Evolutionary conservation across 2,797 vertebrate species (phyloP).

Genomic region (Myotis daubentonii): DNA sequence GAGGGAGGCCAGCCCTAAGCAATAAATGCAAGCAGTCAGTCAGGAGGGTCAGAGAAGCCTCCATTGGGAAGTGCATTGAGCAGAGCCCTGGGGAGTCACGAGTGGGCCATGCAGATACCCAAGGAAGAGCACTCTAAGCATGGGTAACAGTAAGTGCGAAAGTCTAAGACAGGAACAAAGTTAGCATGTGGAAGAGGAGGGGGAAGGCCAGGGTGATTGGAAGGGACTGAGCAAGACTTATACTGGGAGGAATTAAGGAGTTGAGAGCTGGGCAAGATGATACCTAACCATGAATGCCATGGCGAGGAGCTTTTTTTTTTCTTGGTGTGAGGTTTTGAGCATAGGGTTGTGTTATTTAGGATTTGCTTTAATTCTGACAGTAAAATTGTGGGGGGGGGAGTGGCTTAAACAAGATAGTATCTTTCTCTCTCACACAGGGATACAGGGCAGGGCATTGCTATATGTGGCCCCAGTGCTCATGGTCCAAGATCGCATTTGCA

Average conservation of each 20-base stretch:
- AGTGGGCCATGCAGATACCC: neutral
- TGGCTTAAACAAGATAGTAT: neutral
- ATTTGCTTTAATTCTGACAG: neutral
- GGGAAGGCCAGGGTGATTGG: neutral
- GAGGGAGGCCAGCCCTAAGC: neutral
- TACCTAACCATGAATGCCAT: neutral
- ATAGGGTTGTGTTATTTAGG: neutral
- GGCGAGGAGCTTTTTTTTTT: neutral
- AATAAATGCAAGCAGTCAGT: accelerated
- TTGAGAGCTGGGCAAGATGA: neutral
- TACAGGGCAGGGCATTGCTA: neutral
- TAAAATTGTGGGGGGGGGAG: neutral
- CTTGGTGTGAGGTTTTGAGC: neutral
- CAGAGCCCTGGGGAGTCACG: neutral
- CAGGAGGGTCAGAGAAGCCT: neutral
- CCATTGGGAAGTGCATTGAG: accelerated
- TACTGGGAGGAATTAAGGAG: neutral
- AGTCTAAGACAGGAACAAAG: neutral
- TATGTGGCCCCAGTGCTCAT: neutral
- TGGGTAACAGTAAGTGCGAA: neutral
- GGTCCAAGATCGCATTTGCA: neutral
- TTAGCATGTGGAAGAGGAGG: neutral
- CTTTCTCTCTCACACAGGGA: neutral
- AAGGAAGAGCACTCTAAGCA: neutral
- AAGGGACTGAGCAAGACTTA: neutral